Conservation (phyloP, 2,113 vertebrate genomes). For the Ascaphus truei region DNA sequence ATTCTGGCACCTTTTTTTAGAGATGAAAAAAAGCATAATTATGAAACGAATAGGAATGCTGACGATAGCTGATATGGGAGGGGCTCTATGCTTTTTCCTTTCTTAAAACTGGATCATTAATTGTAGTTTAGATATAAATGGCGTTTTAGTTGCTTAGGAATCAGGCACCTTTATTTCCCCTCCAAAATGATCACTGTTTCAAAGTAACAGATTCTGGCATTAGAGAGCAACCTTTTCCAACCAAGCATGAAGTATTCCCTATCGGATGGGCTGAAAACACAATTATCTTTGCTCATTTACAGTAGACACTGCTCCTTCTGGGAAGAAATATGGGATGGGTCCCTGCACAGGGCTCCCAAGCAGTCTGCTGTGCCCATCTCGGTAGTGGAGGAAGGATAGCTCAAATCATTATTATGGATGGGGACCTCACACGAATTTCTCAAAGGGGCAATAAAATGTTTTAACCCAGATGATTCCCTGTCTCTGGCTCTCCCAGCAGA, state of each 20-base stretch:
- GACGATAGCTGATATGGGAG: too few species aligned
- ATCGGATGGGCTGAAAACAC: neutral
- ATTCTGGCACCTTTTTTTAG: too few species aligned
- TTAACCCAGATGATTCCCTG: slow-evolving; percentile 13
- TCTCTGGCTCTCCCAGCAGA: neutral
- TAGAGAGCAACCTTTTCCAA: neutral
- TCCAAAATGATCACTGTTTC: neutral
- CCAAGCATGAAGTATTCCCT: neutral
- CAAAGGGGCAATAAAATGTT: slow-evolving; percentile 12
- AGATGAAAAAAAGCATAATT: too few species aligned
- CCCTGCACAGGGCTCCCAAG: neutral
- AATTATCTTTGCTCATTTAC: neutral
- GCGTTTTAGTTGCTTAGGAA: too few species aligned
- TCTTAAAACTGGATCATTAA: too few species aligned
- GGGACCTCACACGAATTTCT: neutral
- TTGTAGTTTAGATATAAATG: too few species aligned
- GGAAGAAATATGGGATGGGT: neutral
- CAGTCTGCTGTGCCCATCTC: neutral
- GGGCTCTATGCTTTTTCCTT: too few species aligned
- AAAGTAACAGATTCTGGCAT: neutral
- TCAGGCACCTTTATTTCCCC: neutral
- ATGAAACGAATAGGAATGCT: too few species aligned
- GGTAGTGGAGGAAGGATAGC: neutral
- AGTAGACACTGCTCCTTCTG: neutral
- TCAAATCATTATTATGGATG: neutral